Evolutionary conservation across 1,140 invertebrate species (phyloP).

Genomic region (Propsilocerus akamusi): DNA sequence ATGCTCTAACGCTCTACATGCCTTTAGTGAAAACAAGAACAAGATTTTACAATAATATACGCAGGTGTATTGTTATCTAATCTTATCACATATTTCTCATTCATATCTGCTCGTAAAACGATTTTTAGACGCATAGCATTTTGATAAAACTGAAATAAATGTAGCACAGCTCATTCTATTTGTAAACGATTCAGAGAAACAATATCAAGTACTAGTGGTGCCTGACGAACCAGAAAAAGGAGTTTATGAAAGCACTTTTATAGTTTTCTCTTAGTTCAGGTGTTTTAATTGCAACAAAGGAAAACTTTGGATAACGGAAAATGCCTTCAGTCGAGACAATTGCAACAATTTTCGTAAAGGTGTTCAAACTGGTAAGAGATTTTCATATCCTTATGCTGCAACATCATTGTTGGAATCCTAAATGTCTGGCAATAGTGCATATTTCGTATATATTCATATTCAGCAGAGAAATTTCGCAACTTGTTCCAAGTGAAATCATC

Average conservation of each 20-base stretch:
- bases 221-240: neutral
- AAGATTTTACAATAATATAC: no score
- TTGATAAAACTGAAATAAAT: neutral
- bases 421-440: neutral
- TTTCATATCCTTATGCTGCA: conserved; percentile 14
- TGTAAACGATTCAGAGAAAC: neutral
- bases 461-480: conserved; percentile 5
- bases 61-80: no score
- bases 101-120: no score
- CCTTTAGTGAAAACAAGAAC: no score
- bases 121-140: no score
- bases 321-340: conserved; percentile 59
- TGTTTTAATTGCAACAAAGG: conserved; percentile 7
- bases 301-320: conserved; percentile 17
- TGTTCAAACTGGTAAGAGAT: conserved; percentile 53
- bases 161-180: neutral
- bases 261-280: no score
- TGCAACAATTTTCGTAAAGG: conserved; percentile 55
- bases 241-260: no score
- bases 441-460: conserved; percentile 6
- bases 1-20: no score
- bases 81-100: no score
- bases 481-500: neutral
- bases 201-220: neutral
- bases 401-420: conserved; percentile 7